A percentile compares a stretch with the other conserved stretches of the same genome.
These are phyloP conservation scores for Campylomormyrus tamandua DNA, from an alignment of 2,113 vertebrate species.

Conservation along the genomic window DNA sequence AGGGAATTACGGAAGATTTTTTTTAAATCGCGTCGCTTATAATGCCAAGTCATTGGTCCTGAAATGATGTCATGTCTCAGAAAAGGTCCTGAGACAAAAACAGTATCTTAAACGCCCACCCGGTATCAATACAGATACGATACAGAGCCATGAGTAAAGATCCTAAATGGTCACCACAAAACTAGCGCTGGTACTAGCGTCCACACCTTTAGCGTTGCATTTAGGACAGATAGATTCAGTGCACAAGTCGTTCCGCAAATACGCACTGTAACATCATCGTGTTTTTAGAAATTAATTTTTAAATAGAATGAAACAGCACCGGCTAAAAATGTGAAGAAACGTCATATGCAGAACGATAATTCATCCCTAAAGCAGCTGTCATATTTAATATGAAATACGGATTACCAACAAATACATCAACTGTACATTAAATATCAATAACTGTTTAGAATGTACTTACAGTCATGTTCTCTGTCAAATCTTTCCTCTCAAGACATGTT, in stretches of 20 bases:
- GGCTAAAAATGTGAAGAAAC: not conserved
- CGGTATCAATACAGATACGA: conserved; percentile 37
- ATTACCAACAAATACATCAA: not conserved
- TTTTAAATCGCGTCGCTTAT: not conserved
- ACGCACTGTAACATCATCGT: not conserved
- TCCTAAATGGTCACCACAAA: conserved; percentile 15
- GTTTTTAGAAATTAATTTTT: not conserved
- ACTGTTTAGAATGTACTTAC: conserved; percentile 52
- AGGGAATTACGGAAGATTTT: not conserved
- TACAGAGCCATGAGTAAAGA: conserved; percentile 37
- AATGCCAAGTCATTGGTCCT: conserved; percentile 44
- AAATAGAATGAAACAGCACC: not conserved
- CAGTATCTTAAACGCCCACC: conserved; percentile 38
- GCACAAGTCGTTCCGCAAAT: not conserved
- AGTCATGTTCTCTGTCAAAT: conserved; percentile 55
- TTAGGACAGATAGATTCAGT: not conserved
- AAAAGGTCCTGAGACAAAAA: conserved; percentile 54
- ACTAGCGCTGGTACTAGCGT: not conserved
- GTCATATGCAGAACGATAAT: not conserved
- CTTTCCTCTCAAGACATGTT: conserved; percentile 65
- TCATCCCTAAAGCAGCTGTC: not conserved
- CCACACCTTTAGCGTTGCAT: not conserved
- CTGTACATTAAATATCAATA: not conserved
- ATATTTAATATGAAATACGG: not conserved
- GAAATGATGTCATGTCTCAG: conserved; percentile 63